These are phyloP conservation scores for Scarus forsteni DNA, from an alignment of 2,797 vertebrate genomes.

Conservation along the genomic window DNA sequence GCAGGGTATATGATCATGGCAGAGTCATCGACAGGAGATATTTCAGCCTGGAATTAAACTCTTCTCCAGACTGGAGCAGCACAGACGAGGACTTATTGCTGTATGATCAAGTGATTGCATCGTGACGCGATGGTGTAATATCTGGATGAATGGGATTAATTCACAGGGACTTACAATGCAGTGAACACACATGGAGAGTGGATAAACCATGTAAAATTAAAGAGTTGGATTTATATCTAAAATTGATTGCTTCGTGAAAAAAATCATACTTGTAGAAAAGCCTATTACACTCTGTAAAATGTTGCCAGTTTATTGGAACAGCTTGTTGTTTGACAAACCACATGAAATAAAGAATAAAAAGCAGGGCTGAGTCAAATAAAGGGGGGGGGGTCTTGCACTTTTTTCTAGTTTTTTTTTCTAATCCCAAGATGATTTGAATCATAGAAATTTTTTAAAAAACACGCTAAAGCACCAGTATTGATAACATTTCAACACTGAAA, in stretches of 20 bases:
- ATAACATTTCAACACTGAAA: too few relatives aligned
- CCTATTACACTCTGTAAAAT: neutral
- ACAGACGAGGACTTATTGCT: conserved; percentile 15
- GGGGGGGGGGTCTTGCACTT: conserved; percentile 9
- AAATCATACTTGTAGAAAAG: neutral
- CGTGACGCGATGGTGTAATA: conserved; percentile 23
- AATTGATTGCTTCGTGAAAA: neutral
- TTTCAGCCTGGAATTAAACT: conserved; percentile 45
- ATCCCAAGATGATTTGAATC: conserved; percentile 9
- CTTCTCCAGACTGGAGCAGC: conserved; percentile 25
- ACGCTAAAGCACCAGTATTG: too few relatives aligned
- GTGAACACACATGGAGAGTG: neutral
- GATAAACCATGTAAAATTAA: conserved; percentile 1
- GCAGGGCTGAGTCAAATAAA: conserved; percentile 13
- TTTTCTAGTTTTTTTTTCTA: conserved; percentile 12
- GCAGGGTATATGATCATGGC: conserved; percentile 32
- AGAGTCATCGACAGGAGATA: conserved; percentile 46
- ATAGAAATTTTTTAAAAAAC: too few relatives aligned
- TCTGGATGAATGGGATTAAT: conserved; percentile 23
- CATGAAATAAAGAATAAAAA: conserved; percentile 14
- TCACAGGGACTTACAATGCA: neutral
- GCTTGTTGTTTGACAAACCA: neutral
- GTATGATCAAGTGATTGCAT: conserved; percentile 12
- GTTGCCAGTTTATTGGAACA: neutral
- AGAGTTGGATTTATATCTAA: neutral